Conservation (phyloP, 2,797 vertebrate species). For the Enteromius argenteus region DNA sequence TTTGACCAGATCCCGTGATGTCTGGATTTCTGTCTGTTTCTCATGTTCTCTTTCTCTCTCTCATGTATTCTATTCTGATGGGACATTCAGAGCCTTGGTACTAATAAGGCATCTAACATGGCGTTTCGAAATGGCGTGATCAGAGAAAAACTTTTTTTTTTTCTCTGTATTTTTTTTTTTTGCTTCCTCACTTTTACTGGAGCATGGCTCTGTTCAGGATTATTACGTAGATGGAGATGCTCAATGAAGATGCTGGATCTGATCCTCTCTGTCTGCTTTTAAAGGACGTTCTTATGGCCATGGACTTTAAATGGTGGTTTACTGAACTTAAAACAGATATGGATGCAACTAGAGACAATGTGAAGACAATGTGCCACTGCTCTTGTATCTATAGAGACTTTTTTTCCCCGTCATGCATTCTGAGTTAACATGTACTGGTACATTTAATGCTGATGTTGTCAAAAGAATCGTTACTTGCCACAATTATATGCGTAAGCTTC, state of each 20-base stretch:
- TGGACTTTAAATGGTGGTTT: slow-evolving; percentile 46
- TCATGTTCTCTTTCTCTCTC: slow-evolving; percentile 62
- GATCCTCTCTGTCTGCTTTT: slow-evolving; percentile 38
- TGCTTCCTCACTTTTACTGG: slow-evolving; percentile 37
- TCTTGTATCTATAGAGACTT: slow-evolving; percentile 38
- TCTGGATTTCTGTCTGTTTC: slow-evolving; percentile 41
- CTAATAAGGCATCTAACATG: slow-evolving; percentile 44
- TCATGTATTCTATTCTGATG: slow-evolving; percentile 43
- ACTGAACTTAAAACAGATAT: slow-evolving; percentile 51
- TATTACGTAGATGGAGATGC: slow-evolving; percentile 33
- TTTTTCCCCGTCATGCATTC: slow-evolving; percentile 19
- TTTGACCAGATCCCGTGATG: slow-evolving; percentile 32
- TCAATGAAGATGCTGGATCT: slow-evolving; percentile 39
- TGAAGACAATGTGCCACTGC: slow-evolving; percentile 51
- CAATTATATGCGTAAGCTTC: slow-evolving; percentile 45
- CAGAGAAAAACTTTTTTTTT: slow-evolving; percentile 12
- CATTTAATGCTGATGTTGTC: slow-evolving; percentile 50
- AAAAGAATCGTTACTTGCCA: slow-evolving; percentile 47
- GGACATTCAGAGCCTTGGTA: slow-evolving; percentile 48
- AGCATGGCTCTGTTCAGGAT: slow-evolving; percentile 48
- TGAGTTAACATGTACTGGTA: slow-evolving; percentile 52
- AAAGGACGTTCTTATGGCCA: slow-evolving; percentile 38
- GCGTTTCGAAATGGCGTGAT: slow-evolving; percentile 38
- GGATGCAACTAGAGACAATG: slow-evolving; percentile 57
- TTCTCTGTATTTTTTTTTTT: neutral